Evolutionary conservation across 2,888 invertebrate genomes (phyloP).

Genomic region (Tortricodes alternella): DNA sequence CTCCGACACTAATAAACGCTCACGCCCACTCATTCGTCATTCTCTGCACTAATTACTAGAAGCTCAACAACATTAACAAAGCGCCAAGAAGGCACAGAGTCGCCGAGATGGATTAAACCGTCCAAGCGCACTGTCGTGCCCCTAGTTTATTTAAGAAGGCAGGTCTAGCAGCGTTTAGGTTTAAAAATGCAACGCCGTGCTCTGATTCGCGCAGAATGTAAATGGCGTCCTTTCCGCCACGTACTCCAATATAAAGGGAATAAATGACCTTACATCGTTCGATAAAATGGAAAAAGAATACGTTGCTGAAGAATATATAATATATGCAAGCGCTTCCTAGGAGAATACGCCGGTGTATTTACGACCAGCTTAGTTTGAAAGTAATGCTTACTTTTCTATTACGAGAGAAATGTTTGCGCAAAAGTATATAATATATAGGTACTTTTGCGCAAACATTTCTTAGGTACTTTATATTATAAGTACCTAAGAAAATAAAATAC

Average conservation of each 20-base stretch:
- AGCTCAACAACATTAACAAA: background rate
- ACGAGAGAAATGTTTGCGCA: background rate
- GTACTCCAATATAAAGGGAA: conserved; percentile 65
- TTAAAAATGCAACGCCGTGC: conserved; percentile 30
- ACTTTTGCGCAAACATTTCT: too few species aligned
- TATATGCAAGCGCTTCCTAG: conserved; percentile 47
- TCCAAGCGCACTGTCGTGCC: background rate
- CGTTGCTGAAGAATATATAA: conserved; percentile 59
- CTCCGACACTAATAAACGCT: too few species aligned
- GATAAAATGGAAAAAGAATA: conserved; percentile 70
- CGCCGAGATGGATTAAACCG: conserved; percentile 21
- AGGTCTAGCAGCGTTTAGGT: conserved; percentile 1
- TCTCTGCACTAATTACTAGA: background rate
- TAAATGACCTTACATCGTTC: conserved; percentile 61
- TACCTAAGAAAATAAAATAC: too few species aligned
- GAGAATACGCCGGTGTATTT: conserved; percentile 25
- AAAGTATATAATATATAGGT: background rate
- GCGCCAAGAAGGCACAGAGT: background rate
- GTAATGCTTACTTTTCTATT: background rate
- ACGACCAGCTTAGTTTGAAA: conserved; percentile 20
- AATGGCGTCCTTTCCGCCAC: conserved; percentile 43
- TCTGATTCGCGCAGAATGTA: conserved; percentile 37
- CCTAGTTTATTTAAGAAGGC: conserved; percentile 18
- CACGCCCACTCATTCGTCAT: background rate
- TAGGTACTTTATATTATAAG: too few species aligned